Conservation (phyloP, 2,888 invertebrate species). For the Deladenus siricidicola region DNA sequence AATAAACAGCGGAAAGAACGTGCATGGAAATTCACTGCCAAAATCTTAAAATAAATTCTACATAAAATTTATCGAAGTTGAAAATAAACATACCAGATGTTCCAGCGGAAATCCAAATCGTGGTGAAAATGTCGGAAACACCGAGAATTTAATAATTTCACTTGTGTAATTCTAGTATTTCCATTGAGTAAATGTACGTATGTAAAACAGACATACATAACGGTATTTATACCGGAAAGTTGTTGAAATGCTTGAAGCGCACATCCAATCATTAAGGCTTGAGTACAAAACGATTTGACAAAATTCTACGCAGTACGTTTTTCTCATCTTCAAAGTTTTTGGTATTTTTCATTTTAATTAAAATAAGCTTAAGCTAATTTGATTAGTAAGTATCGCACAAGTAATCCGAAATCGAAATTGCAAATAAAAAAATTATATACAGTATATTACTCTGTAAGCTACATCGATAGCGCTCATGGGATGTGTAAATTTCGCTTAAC, state of each 20-base stretch:
- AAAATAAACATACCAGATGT: conserved; percentile 2
- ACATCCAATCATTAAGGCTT: conserved; percentile 58
- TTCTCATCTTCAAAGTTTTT: too few species aligned
- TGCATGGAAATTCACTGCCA: conserved; percentile 30
- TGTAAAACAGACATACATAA: conserved; percentile 55
- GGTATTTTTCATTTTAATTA: too few species aligned
- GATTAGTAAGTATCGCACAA: too few species aligned
- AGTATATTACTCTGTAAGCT: too few species aligned
- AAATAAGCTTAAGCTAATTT: too few species aligned
- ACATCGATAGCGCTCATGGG: conserved; percentile 14
- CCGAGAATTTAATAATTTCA: conserved; percentile 43
- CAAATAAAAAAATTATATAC: too few species aligned
- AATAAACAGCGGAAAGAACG: conserved; percentile 35
- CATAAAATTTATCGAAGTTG: too few species aligned
- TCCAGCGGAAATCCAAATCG: conserved; percentile 42
- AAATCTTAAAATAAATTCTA: not conserved
- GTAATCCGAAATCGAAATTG: too few species aligned
- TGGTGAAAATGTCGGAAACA: conserved; percentile 40
- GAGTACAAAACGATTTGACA: conserved; percentile 38
- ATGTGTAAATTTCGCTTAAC: conserved; percentile 13
- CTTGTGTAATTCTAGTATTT: conserved; percentile 48
- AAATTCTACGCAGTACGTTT: conserved; percentile 12
- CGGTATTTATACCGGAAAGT: conserved; percentile 60
- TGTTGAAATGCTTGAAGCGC: conserved; percentile 49
- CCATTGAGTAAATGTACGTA: too few species aligned